These are phyloP conservation scores for Phrixothrix hirtus DNA, from an alignment of 2,888 invertebrate genomes.

Conservation along the genomic window DNA sequence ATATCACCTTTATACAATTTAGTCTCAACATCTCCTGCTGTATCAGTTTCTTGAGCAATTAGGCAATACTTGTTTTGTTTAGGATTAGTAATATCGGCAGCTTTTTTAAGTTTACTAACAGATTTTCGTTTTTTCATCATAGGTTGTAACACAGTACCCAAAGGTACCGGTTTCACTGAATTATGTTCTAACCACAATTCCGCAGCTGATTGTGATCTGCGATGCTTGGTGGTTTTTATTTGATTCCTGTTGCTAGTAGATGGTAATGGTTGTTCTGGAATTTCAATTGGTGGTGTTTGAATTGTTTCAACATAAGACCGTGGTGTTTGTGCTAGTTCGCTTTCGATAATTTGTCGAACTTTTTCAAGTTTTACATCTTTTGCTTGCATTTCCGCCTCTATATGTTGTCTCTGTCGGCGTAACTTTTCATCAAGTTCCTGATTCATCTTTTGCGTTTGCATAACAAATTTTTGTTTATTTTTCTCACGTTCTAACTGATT, in stretches of 20 bases:
- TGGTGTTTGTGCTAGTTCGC: constrained; percentile 28
- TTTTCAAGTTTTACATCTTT: constrained; percentile 65
- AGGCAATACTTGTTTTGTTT: constrained; percentile 85
- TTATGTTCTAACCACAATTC: constrained; percentile 87
- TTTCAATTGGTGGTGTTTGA: background rate
- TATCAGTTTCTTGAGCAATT: constrained; percentile 89
- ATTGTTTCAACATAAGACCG: background rate
- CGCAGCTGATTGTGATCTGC: constrained; percentile 78
- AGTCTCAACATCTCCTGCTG: constrained; percentile 91
- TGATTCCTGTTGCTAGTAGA: background rate
- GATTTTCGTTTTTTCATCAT: constrained; percentile 80
- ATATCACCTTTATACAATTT: constrained; percentile 92
- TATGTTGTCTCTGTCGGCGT: constrained; percentile 62
- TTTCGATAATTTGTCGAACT: constrained; percentile 64
- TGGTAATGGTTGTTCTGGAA: too few relatives aligned
- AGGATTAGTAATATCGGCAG: constrained; percentile 72
- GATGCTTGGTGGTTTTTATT: background rate
- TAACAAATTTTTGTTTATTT: constrained; percentile 68
- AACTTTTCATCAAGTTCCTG: constrained; percentile 69
- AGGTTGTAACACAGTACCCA: constrained; percentile 91
- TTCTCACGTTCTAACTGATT: constrained; percentile 69
- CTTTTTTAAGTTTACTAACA: constrained; percentile 77
- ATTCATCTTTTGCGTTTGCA: constrained; percentile 74
- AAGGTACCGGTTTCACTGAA: constrained; percentile 75
- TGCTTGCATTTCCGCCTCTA: constrained; percentile 60